Base-by-base conservation (phyloP, 2,113 vertebrate genomes). In the Otis tarda region DNA sequence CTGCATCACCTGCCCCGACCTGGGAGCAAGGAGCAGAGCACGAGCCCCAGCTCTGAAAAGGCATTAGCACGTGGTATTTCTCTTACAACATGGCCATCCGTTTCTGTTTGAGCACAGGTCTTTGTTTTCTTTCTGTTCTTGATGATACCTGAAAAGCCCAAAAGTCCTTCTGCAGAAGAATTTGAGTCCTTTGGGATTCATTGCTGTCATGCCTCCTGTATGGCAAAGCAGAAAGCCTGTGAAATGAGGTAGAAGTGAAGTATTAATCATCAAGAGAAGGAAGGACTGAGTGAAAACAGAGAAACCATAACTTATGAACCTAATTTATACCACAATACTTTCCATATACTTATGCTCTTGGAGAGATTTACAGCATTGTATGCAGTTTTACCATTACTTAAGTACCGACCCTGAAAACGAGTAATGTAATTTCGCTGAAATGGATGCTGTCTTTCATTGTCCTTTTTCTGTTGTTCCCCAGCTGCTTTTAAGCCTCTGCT, bases 211-310 rank as follows among this genome's bases (percentile, higher is more conserved):
- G 28, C 22, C 22, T 86, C 39, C 22, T 2, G 0, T 15, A 73
- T 14, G 21, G 64, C 61, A 90, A 75, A 79, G 35, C 28, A 92
- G 49, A 83, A 81, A 71, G 20, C 33, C 20, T 30, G 33, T 79
- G 28, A 84, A 87, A 86, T 82, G 45, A 76, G 9, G 41, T 47
- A 89, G 37, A 86, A 56, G 18, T 35, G 31, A 94, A 76, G 41
- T 43, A 89, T 63, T 89, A 95, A 81, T 95, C 73, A 71, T 52
- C 8, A 82, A 69, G 70, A 63, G 84, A 92, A 87, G n/a, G 65
- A 30, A 90, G 18, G 57, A 83, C 45, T 63, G 63, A 90, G 52
- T 83, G 69, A 94, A 96, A 97, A 93, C 69, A 94, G 61, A 92
- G 59, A 88, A 94, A 84, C 31, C 25, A 22, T 86, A 90, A 95